phyloP scores from a whole-genome alignment of 2,797 vertebrate species.

The Steatocranus sp. region DNA sequence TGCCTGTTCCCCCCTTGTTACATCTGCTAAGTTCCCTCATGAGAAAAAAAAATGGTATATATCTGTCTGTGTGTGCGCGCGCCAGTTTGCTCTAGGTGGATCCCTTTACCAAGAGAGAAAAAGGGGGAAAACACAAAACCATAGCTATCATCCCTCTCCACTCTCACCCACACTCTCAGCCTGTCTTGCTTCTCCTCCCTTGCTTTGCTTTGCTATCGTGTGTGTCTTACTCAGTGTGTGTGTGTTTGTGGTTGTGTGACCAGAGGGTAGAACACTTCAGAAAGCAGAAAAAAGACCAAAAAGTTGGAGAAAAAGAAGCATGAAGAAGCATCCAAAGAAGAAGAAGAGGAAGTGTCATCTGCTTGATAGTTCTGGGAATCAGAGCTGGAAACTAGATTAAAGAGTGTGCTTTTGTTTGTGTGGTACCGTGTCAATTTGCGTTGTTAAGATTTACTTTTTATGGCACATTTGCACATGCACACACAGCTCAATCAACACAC shows the following conservation, averaged over 20 bases:
- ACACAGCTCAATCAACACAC: constrained; percentile 7
- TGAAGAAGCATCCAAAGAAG: constrained; percentile 6
- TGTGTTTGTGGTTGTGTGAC: not conserved
- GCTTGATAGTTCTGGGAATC: constrained; percentile 13
- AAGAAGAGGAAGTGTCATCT: constrained; percentile 24
- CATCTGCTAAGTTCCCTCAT: constrained; percentile 7
- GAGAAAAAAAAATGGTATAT: not conserved
- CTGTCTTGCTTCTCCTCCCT: constrained; percentile 9
- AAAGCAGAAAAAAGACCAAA: constrained; percentile 38
- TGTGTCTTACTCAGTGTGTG: not conserved
- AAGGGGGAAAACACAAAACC: constrained; percentile 31
- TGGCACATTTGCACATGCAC: not conserved
- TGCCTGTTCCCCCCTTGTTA: constrained; percentile 16
- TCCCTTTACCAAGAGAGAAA: constrained; percentile 15
- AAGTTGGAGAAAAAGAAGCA: constrained; percentile 19
- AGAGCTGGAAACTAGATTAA: not conserved
- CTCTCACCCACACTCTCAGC: constrained; percentile 12
- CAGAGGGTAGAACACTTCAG: constrained; percentile 26
- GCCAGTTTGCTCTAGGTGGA: not conserved
- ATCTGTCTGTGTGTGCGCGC: not conserved
- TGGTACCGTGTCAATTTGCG: not conserved
- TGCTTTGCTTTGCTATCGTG: not conserved
- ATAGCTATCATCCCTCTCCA: constrained; percentile 38
- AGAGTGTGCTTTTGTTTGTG: not conserved
- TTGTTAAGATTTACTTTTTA: constrained; percentile 3